Evolutionary conservation across 2,797 vertebrate species (phyloP).

Genomic region (Neopelma chrysocephalum): DNA sequence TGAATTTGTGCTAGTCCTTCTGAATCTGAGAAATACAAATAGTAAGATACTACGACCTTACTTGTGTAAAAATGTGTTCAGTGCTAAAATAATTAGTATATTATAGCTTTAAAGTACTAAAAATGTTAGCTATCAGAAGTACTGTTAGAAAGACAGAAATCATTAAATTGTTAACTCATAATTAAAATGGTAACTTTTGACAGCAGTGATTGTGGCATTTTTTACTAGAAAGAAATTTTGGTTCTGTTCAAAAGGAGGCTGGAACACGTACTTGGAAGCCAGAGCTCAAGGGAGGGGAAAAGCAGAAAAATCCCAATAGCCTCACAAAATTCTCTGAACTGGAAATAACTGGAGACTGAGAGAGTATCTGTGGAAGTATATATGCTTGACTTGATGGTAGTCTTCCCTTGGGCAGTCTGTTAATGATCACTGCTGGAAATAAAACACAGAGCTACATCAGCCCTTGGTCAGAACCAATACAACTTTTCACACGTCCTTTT

Average conservation of each 20-base stretch:
- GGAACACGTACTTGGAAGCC: background rate
- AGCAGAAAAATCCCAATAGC: background rate
- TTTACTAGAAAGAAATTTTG: background rate
- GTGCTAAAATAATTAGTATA: background rate
- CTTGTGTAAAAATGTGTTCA: background rate
- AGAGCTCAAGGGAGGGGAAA: background rate
- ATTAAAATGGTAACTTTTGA: background rate
- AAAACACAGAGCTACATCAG: background rate
- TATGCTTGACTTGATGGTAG: background rate
- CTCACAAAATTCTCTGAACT: background rate
- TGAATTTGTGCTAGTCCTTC: background rate
- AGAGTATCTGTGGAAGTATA: background rate
- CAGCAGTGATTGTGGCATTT: background rate
- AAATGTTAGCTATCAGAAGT: background rate
- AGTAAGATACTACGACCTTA: background rate
- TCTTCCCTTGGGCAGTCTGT: background rate
- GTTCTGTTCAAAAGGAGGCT: background rate
- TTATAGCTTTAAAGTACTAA: background rate
- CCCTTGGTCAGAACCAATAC: background rate
- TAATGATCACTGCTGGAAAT: background rate
- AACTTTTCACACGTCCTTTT: background rate
- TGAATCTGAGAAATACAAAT: background rate
- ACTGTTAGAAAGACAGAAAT: background rate
- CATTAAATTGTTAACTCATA: background rate
- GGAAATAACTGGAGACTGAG: background rate